These are phyloP conservation scores for Plagiodera versicolora DNA, from an alignment of 2,888 invertebrate genomes.

Conservation along the genomic window DNA sequence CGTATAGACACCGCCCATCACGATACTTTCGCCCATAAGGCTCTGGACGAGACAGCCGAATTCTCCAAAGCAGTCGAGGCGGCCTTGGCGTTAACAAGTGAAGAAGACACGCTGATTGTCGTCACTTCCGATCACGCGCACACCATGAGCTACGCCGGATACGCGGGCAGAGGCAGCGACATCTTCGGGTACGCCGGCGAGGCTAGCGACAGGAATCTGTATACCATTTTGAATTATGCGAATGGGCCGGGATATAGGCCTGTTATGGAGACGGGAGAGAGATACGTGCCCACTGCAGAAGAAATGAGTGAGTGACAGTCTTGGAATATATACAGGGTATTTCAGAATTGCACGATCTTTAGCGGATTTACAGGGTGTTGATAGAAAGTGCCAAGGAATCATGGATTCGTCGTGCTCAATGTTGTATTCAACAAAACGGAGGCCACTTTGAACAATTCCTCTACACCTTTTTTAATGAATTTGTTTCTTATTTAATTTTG, in stretches of 20 bases:
- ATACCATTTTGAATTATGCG: slow-evolving; percentile 72
- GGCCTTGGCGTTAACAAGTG: slow-evolving; percentile 65
- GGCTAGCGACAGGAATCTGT: slow-evolving; percentile 61
- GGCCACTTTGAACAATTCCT: too few species aligned
- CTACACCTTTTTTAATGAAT: too few species aligned
- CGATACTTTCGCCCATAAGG: slow-evolving; percentile 64
- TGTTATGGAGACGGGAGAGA: slow-evolving; percentile 52
- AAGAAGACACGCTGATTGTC: slow-evolving; percentile 76
- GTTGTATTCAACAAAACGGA: too few species aligned
- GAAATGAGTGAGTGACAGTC: slow-evolving; percentile 48
- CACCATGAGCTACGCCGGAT: slow-evolving; percentile 75
- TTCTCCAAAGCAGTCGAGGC: slow-evolving; percentile 58
- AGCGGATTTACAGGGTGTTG: too few species aligned
- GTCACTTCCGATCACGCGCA: slow-evolving; percentile 81
- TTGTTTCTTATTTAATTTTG: too few species aligned
- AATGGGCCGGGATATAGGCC: slow-evolving; percentile 68
- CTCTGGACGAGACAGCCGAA: slow-evolving; percentile 78
- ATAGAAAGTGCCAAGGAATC: too few species aligned
- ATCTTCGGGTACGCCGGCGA: slow-evolving; percentile 61
- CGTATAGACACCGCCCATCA: slow-evolving; percentile 81
- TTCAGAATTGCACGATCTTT: too few species aligned
- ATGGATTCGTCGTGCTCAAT: too few species aligned
- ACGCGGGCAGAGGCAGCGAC: slow-evolving; percentile 65
- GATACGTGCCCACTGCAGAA: slow-evolving; percentile 60
- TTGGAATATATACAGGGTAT: too few species aligned